Percentiles rank a stretch among this genome's conserved stretches.
These are phyloP conservation scores for Cordilura impudica DNA, from an alignment of 2,888 invertebrate genomes.

Conservation along the genomic window DNA sequence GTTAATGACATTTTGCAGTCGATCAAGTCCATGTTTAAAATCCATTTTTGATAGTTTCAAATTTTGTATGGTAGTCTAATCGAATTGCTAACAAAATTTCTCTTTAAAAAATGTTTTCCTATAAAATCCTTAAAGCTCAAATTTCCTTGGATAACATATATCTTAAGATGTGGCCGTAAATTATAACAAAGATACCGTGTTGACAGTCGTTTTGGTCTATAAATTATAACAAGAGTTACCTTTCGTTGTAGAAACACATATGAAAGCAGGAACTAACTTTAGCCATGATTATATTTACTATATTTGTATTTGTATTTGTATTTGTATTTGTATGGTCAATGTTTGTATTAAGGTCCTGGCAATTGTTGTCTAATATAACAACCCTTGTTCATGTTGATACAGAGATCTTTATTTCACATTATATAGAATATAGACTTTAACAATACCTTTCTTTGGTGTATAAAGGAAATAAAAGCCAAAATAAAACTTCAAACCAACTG, in stretches of 20 bases:
- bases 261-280: constrained; percentile 13
- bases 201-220: constrained; percentile 54
- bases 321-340: background rate
- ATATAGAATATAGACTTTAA: no score
- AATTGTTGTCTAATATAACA: constrained; percentile 31
- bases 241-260: constrained; percentile 17
- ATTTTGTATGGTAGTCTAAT: no score
- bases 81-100: no score
- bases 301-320: no score
- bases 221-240: constrained; percentile 57
- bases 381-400: constrained; percentile 35
- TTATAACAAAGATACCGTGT: constrained; percentile 52
- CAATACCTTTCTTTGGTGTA: no score
- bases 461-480: no score
- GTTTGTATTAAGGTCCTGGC: background rate
- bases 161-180: constrained; percentile 26
- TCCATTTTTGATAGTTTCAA: no score
- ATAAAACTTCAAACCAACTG: background rate
- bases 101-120: no score
- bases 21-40: no score
- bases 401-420: background rate
- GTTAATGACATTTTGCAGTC: no score
- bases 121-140: background rate
- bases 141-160: background rate
- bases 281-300: constrained; percentile 35